Evolutionary conservation across 2,797 vertebrate genomes (phyloP).

Genomic region (Acanthornis magna): DNA sequence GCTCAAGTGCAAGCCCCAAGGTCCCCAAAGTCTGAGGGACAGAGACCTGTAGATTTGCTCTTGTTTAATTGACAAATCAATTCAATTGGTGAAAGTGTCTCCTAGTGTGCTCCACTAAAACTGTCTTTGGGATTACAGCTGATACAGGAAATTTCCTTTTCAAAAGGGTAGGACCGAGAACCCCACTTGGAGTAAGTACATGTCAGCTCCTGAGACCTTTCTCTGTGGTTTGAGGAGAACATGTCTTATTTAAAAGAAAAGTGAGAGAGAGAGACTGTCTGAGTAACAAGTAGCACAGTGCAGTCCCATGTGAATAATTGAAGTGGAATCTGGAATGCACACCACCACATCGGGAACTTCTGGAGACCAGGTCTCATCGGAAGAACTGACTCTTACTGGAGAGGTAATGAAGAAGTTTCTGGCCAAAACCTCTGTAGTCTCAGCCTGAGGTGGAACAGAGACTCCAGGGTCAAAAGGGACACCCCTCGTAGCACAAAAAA

Average conservation of each 20-base stretch:
- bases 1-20: neutral
- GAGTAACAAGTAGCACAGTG: conserved; percentile 27
- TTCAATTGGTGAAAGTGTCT: neutral
- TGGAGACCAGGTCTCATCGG: conserved; percentile 41
- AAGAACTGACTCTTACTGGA: conserved; percentile 57
- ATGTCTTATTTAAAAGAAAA: conserved; percentile 65
- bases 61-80: neutral
- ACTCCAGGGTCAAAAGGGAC: neutral
- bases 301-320: conserved; percentile 53
- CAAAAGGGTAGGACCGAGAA: neutral
- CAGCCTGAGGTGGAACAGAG: neutral
- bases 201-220: neutral
- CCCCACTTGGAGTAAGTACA: conserved; percentile 16
- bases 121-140: neutral
- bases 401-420: conserved; percentile 64
- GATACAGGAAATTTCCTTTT: neutral
- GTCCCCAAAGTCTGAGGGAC: neutral
- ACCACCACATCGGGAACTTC: neutral
- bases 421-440: conserved; percentile 28
- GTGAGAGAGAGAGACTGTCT: conserved; percentile 35
- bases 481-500: neutral
- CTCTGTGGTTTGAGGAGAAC: conserved; percentile 16
- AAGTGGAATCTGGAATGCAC: conserved; percentile 68
- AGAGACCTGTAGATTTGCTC: neutral
- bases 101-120: neutral